Conservation (phyloP, 2,888 invertebrate genomes). For the Drosophila anomalipes region DNA sequence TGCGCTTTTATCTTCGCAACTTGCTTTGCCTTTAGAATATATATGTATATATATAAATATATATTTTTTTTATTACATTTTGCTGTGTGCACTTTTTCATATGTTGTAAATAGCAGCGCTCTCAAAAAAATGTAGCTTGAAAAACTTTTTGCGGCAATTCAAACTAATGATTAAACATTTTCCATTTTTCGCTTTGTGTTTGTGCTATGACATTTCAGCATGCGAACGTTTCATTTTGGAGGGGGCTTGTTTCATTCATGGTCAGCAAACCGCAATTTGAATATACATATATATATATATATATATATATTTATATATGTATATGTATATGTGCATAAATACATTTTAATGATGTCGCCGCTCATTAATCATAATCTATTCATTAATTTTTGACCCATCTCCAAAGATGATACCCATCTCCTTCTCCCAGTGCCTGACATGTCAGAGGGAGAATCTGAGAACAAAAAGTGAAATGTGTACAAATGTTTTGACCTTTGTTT, state of each 20-base stretch:
- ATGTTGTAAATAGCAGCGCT: conserved; percentile 73
- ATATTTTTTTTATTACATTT: conserved; percentile 57
- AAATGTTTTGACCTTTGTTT: conserved; percentile 69
- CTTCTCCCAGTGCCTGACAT: conserved; percentile 54
- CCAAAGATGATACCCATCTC: not conserved
- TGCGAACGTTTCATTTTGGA: conserved; percentile 42
- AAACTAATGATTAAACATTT: conserved; percentile 79
- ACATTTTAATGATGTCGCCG: conserved; percentile 80
- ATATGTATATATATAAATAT: not conserved
- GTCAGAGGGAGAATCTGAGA: conserved; percentile 47
- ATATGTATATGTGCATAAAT: conserved; percentile 57
- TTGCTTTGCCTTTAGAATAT: conserved; percentile 58
- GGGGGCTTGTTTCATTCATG: conserved; percentile 38
- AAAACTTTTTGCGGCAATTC: conserved; percentile 76
- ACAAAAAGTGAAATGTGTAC: conserved; percentile 58
- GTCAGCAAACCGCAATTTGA: conserved; percentile 79
- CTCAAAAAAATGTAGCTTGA: conserved; percentile 12
- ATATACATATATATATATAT: conserved; percentile 29
- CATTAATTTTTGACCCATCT: conserved; percentile 70
- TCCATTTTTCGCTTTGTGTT: conserved; percentile 49
- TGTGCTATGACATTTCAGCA: conserved; percentile 68
- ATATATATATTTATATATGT: not conserved
- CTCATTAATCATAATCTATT: conserved; percentile 81
- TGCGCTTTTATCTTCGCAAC: conserved; percentile 78
- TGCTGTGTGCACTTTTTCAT: conserved; percentile 70